Evolutionary conservation across 2,797 vertebrate genomes (phyloP).

Genomic region (Neosilurus hyrtlii): DNA sequence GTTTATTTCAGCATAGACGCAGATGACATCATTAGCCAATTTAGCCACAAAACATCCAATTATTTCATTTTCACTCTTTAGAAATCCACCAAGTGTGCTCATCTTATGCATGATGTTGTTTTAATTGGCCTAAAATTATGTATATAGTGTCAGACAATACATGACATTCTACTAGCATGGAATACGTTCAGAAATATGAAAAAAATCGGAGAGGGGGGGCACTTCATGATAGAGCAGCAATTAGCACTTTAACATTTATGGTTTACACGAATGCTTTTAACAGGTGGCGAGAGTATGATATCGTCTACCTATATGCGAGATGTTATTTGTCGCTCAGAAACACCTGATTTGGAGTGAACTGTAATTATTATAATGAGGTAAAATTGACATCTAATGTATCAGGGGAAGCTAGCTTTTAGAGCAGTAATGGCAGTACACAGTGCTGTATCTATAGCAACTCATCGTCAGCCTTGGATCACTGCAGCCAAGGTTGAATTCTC

Average conservation of each 20-base stretch:
- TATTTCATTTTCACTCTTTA: not conserved
- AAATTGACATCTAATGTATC: constrained; percentile 50
- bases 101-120: not conserved
- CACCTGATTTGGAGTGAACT: constrained; percentile 22
- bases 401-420: constrained; percentile 45
- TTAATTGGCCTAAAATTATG: not conserved
- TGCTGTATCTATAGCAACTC: constrained; percentile 60
- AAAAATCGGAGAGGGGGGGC: too few species aligned
- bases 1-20: not conserved
- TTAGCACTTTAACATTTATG: not conserved
- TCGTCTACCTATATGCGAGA: constrained; percentile 16
- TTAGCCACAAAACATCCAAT: not conserved
- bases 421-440: constrained; percentile 38
- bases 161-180: not conserved
- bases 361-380: constrained; percentile 48
- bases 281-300: constrained; percentile 16
- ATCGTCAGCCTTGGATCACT: constrained; percentile 43
- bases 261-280: constrained; percentile 41
- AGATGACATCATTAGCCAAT: not conserved
- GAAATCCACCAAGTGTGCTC: not conserved
- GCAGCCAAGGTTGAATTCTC: constrained; percentile 22
- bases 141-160: not conserved
- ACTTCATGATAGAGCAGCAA: not conserved
- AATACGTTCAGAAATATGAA: not conserved
- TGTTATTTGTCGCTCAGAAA: constrained; percentile 29